These are phyloP conservation scores for Pasiphila rectangulata DNA, from an alignment of 2,888 invertebrate species.

Conservation along the genomic window DNA sequence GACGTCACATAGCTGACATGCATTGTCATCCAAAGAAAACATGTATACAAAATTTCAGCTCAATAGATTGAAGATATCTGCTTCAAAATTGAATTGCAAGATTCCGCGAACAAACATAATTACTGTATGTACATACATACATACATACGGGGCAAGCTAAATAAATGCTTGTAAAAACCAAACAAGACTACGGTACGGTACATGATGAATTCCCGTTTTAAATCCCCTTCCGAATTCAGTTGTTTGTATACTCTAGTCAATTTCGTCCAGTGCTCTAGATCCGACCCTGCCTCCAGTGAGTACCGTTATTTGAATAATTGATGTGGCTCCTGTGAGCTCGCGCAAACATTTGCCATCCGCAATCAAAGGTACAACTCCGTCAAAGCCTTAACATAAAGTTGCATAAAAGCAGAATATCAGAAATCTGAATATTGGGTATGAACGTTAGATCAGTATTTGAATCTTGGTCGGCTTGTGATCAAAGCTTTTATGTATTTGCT, in stretches of 20 bases:
- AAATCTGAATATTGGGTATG: background rate
- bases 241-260: conserved; percentile 1
- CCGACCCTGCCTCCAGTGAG: conserved; percentile 19
- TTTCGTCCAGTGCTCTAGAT: conserved; percentile 8
- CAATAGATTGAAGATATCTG: no score
- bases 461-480: background rate
- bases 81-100: no score
- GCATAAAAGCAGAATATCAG: conserved; percentile 23
- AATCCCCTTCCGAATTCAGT: background rate
- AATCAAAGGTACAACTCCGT: conserved; percentile 70
- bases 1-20: no score
- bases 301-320: conserved; percentile 73
- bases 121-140: no score
- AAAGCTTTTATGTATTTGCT: background rate
- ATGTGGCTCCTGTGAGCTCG: conserved; percentile 63
- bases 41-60: no score
- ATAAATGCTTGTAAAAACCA: no score
- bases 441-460: background rate
- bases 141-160: no score
- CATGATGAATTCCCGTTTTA: no score
- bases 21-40: no score
- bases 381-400: conserved; percentile 27
- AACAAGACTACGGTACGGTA: no score
- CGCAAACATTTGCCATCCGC: conserved; percentile 74
- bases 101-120: no score